Conservation (phyloP, 2,113 vertebrate species). For the Ctenomys sociabilis region DNA sequence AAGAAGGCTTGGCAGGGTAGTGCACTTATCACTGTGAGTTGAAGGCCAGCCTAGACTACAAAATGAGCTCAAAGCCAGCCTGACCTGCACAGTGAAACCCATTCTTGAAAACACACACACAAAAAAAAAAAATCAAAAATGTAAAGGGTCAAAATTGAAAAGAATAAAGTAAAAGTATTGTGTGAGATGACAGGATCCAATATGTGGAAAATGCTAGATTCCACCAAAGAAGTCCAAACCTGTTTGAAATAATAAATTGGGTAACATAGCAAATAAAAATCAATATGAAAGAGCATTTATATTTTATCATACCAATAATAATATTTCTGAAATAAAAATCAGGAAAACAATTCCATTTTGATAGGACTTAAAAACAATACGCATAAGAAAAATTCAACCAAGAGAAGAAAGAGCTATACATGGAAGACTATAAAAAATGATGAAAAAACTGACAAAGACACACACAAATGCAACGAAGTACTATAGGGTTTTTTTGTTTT, state of each 20-base stretch:
- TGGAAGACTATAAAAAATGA: neutral
- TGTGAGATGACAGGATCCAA: neutral
- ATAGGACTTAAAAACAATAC: neutral
- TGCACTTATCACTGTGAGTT: neutral
- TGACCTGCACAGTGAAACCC: neutral
- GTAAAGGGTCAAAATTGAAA: too few relatives aligned
- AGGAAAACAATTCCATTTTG: neutral
- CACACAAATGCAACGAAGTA: neutral
- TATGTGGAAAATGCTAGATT: neutral
- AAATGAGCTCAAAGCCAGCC: neutral
- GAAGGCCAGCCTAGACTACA: neutral
- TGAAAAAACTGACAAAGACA: neutral
- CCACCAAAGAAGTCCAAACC: neutral
- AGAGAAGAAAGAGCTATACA: neutral
- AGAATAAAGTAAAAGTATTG: neutral
- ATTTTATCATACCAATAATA: neutral
- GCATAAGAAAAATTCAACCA: neutral
- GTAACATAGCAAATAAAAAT: neutral
- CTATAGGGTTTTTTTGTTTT: too few relatives aligned
- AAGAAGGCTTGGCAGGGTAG: neutral
- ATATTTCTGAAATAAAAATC: neutral
- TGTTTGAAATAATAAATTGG: neutral
- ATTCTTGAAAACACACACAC: neutral
- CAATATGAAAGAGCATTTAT: neutral
- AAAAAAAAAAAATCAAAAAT: neutral